Percentiles rank a stretch among this genome's conserved stretches.
These are phyloP conservation scores for Garrulus glandarius DNA, from an alignment of 2,797 vertebrate species.

Conservation along the genomic window DNA sequence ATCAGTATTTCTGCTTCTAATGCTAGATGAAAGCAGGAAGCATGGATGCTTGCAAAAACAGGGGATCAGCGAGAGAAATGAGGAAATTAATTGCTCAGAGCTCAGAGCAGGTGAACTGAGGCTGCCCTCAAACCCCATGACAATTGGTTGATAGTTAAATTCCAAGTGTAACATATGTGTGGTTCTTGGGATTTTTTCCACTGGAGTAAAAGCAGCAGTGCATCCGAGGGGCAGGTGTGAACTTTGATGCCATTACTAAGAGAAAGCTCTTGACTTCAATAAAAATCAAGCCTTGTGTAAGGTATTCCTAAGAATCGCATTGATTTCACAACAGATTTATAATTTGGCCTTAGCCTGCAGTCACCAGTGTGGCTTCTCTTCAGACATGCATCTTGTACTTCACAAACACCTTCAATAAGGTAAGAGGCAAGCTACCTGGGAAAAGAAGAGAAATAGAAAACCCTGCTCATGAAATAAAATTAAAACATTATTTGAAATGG, in stretches of 20 bases:
- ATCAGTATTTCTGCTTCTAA: conserved; percentile 45
- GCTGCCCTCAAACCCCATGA: background rate
- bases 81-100: background rate
- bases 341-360: background rate
- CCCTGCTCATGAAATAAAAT: background rate
- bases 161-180: background rate
- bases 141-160: background rate
- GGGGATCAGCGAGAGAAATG: conserved; percentile 36
- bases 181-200: background rate
- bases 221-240: background rate
- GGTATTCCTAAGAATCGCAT: background rate
- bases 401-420: background rate
- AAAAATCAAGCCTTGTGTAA: background rate
- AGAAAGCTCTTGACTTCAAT: background rate
- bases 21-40: conserved; percentile 45
- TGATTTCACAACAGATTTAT: background rate
- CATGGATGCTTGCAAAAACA: conserved; percentile 8
- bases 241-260: background rate
- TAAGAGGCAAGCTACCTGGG: background rate
- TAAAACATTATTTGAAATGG: background rate
- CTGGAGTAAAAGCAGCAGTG: background rate
- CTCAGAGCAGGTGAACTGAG: background rate
- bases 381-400: background rate
- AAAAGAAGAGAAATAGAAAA: background rate
- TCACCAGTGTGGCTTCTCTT: background rate